Conservation (phyloP, 2,797 vertebrate genomes). For the Pelochelys cantorii region DNA sequence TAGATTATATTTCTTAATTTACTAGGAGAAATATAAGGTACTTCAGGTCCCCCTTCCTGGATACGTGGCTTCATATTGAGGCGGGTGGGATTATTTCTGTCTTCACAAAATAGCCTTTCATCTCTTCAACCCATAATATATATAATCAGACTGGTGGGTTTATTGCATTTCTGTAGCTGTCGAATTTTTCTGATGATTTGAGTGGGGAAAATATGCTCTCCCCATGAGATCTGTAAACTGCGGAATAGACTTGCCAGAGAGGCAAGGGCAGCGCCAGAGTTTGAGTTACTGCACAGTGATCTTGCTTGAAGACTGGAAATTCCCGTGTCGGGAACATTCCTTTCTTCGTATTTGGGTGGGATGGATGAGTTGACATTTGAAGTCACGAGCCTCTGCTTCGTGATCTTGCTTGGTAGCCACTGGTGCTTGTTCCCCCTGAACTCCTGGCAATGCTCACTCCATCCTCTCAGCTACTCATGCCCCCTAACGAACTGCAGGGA, state of each 20-base stretch:
- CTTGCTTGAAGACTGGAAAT: neutral
- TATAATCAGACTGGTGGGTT: constrained; percentile 55
- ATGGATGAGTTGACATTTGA: neutral
- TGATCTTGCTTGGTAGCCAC: neutral
- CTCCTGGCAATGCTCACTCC: too few relatives aligned
- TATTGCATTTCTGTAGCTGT: constrained; percentile 71
- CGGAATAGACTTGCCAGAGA: constrained; percentile 36
- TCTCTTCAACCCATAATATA: constrained; percentile 39
- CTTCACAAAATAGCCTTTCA: constrained; percentile 65
- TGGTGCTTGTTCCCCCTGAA: too few relatives aligned
- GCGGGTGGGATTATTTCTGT: constrained; percentile 51
- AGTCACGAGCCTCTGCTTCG: neutral
- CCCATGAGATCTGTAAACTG: neutral
- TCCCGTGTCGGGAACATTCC: fast-evolving
- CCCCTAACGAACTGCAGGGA: too few relatives aligned
- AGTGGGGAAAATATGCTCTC: constrained; percentile 41
- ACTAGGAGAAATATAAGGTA: constrained; percentile 63
- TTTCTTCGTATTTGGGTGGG: neutral
- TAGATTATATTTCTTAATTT: constrained; percentile 56
- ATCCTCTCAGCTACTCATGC: too few relatives aligned
- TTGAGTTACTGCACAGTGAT: neutral
- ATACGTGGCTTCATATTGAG: constrained; percentile 24
- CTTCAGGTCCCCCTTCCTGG: constrained; percentile 44
- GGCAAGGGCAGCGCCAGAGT: fast-evolving
- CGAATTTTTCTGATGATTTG: constrained; percentile 27